Conservation (phyloP, 2,113 vertebrate species). For the Mustela nigripes region DNA sequence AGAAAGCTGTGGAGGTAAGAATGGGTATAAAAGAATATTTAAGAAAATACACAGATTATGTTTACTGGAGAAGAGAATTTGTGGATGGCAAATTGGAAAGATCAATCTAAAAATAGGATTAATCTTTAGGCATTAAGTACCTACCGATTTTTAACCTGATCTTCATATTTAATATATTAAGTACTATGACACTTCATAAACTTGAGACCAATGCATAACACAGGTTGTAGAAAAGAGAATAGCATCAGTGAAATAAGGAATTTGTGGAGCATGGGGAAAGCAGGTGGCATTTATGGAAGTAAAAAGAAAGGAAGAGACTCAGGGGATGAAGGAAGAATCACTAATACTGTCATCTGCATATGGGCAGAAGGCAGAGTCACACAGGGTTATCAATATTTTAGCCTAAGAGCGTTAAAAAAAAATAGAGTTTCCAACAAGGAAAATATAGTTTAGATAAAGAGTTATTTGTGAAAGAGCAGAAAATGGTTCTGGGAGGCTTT, state of each 20-base stretch:
- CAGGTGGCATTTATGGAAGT: neutral
- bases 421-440: neutral
- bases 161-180: neutral
- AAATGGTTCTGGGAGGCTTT: neutral
- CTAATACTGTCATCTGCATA: neutral
- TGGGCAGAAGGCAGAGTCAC: neutral
- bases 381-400: neutral
- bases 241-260: neutral
- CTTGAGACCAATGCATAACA: neutral
- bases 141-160: neutral
- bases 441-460: neutral
- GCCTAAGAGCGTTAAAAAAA: neutral
- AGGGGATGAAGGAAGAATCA: neutral
- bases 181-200: neutral
- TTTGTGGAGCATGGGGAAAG: neutral
- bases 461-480: neutral
- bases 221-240: neutral
- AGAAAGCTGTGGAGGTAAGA: neutral
- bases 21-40: neutral
- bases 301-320: neutral
- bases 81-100: neutral
- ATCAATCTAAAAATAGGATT: neutral
- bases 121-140: neutral
- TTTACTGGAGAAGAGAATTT: neutral
- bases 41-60: neutral